Evolutionary conservation across 2,797 vertebrate genomes (phyloP).

Genomic region (Gobio occitaniae): DNA sequence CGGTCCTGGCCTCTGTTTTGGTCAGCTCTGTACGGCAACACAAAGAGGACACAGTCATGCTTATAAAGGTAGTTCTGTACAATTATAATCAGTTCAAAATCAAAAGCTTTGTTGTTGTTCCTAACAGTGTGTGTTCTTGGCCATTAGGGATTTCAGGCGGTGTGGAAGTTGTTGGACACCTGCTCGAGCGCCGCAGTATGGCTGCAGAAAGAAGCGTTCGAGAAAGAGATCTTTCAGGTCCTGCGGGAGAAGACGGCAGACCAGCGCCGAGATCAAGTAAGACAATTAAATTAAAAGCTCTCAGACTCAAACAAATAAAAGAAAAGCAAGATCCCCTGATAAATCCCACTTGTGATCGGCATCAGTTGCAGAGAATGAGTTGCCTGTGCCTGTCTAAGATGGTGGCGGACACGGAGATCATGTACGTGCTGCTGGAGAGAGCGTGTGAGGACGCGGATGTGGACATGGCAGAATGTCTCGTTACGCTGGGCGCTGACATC

Average conservation of each 20-base stretch:
- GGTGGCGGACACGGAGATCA: conserved; percentile 81
- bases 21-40: conserved; percentile 83
- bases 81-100: neutral
- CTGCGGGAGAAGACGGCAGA: conserved; percentile 80
- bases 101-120: neutral
- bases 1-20: conserved; percentile 86
- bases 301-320: neutral
- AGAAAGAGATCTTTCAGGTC: conserved; percentile 87
- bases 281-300: neutral
- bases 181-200: conserved; percentile 84
- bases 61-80: conserved; percentile 79
- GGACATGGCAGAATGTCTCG: conserved; percentile 88
- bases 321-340: neutral
- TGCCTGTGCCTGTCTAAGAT: conserved; percentile 90
- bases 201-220: conserved; percentile 86
- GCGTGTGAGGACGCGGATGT: conserved; percentile 86
- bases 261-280: conserved; percentile 79
- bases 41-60: conserved; percentile 82
- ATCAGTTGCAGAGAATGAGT: conserved; percentile 84
- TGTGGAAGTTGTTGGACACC: conserved; percentile 84
- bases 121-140: neutral
- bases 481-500: conserved; percentile 89
- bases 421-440: conserved; percentile 86
- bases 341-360: conserved; percentile 24
- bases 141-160: conserved; percentile 82